Conservation (phyloP, 2,888 invertebrate species). For the Calliscelio sp. region DNA sequence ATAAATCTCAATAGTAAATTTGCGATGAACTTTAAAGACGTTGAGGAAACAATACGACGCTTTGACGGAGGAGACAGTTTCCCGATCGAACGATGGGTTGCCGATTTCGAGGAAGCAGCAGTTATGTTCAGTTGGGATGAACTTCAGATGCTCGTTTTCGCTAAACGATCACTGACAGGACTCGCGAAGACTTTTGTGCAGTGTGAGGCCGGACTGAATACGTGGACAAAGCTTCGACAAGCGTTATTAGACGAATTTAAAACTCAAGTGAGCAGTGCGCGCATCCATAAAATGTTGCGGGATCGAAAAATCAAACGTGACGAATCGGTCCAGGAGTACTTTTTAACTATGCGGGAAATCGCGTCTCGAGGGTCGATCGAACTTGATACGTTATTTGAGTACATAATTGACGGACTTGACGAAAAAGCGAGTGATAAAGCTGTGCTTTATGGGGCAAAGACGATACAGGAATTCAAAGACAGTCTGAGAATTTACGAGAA, state of each 20-base stretch:
- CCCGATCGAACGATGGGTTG: constrained; percentile 14
- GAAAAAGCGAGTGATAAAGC: not conserved
- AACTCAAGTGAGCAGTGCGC: not conserved
- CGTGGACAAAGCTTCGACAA: not conserved
- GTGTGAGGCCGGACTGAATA: not conserved
- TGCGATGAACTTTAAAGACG: not conserved
- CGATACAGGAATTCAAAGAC: not conserved
- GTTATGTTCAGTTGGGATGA: not conserved
- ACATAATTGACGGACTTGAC: not conserved
- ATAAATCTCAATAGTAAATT: not conserved
- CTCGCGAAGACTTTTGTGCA: not conserved
- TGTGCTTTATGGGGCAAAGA: not conserved
- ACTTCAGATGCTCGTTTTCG: not conserved
- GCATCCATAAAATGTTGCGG: not conserved
- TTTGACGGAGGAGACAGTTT: not conserved
- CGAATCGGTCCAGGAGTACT: not conserved
- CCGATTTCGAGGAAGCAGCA: not conserved
- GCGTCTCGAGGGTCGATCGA: not conserved
- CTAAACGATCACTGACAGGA: not conserved
- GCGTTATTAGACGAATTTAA: not conserved
- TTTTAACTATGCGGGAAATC: not conserved
- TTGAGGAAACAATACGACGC: not conserved
- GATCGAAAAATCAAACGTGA: not conserved
- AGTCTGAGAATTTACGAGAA: not conserved
- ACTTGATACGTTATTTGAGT: not conserved